phyloP scores from a whole-genome alignment of 1,140 invertebrate genomes.

The Drosophila pectinifera region DNA sequence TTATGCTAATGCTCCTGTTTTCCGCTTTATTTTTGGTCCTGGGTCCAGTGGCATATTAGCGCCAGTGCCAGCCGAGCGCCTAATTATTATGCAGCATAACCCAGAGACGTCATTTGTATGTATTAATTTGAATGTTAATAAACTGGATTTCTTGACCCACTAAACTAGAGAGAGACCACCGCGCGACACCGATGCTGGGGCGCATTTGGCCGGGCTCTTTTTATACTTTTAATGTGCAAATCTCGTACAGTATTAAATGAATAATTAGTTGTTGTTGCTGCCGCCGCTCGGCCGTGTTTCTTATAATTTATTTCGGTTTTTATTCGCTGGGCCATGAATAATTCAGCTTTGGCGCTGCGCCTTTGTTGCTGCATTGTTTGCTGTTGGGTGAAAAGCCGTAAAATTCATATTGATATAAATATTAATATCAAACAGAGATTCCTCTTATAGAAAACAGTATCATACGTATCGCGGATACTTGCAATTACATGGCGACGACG shows the following conservation, averaged over 20 bases:
- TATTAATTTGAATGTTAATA: conserved; percentile 84
- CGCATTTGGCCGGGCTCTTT: conserved; percentile 56
- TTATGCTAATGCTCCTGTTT: conserved; percentile 78
- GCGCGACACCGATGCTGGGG: conserved; percentile 29
- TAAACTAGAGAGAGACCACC: conserved; percentile 75
- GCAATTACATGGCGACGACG: conserved; percentile 36
- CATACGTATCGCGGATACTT: conserved; percentile 24
- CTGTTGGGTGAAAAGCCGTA: conserved; percentile 54
- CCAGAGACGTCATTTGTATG: conserved; percentile 75
- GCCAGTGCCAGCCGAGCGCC: conserved; percentile 43
- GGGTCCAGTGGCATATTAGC: conserved; percentile 45
- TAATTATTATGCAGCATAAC: conserved; percentile 82
- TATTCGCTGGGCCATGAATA: conserved; percentile 77
- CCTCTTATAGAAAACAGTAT: conserved; percentile 38
- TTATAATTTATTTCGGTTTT: conserved; percentile 81
- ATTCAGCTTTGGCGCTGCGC: conserved; percentile 58
- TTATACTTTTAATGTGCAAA: conserved; percentile 67
- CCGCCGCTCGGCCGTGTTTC: conserved; percentile 48
- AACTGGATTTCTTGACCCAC: conserved; percentile 84
- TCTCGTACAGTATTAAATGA: conserved; percentile 76
- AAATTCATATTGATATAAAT: conserved; percentile 75
- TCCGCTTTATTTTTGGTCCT: conserved; percentile 50
- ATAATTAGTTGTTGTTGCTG: conserved; percentile 67
- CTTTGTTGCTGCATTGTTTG: conserved; percentile 52
- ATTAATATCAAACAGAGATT: conserved; percentile 57